Evolutionary conservation across 2,888 invertebrate species (phyloP), one percentile per base, ranked within the genome.

Genomic region (Crossocerus cetratus): DNA sequence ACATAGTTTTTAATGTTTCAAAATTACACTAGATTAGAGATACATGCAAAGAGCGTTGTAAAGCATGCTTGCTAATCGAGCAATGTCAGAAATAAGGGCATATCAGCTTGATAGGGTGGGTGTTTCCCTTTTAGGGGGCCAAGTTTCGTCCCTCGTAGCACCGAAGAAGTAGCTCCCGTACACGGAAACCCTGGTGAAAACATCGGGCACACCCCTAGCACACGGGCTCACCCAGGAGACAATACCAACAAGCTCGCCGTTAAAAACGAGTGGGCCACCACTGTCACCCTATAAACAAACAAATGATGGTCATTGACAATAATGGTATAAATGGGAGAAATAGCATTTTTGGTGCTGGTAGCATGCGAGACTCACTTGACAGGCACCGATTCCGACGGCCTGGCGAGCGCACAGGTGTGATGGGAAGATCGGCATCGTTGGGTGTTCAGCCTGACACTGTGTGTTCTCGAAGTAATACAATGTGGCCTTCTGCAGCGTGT

Each of bases 271-370:
- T 23, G 82, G 79, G 57, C 84, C 74, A 20, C 81, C 83, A 22
- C 74, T 80, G 59, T 84, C 81, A 62, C 81, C 79, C 83, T 84
- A 49, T 55, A 67, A 71, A 65, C 64, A 42, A 11, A 32, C 8
- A 32, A 32, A 32, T 32, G 11, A 32, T 0, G n/a, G 4, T 8
- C 14, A 0, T 32, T 5, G n/a, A 32, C 14, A 57, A 57, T 1
- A n/a, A n/a, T n/a, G n/a, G 32, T 32, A 32, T 32, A 8, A 32
- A 32, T 8, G 5, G 32, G 1, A 32, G 22, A 55, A 23, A 57
- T 22, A 20, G 2, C 3, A 57, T 59, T 16, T 32, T 8, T 32
- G 1, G 2, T 42, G 43, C 14, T 16, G 5, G 43, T 1, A 59
- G 3, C 18, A 59, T 4, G 13, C 20, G 16, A 42, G 16, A 56